These are phyloP conservation scores for Acanthiza pusilla DNA, from an alignment of 2,797 vertebrate genomes.

Conservation along the genomic window DNA sequence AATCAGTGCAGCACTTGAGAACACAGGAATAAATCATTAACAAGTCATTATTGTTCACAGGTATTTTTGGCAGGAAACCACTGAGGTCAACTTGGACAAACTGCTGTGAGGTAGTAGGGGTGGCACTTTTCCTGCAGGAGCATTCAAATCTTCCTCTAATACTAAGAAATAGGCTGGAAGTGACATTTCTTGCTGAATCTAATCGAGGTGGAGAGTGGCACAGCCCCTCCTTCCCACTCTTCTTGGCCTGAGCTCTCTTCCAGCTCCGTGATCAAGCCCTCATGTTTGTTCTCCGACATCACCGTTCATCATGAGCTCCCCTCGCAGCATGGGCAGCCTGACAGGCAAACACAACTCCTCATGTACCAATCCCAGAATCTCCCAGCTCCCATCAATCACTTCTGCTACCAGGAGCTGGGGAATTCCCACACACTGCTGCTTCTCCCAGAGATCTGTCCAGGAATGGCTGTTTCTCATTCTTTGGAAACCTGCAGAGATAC, in stretches of 20 bases:
- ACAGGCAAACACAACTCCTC: background rate
- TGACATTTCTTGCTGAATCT: background rate
- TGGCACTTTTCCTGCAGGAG: background rate
- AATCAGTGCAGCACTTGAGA: slow-evolving; percentile 37
- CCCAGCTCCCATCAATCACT: background rate
- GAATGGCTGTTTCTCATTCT: background rate
- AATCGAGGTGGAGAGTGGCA: rapidly evolving
- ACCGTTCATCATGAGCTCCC: background rate
- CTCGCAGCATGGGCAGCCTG: background rate
- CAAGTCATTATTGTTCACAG: slow-evolving; percentile 61
- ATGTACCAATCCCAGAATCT: background rate
- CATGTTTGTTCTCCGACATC: rapidly evolving
- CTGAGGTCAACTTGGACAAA: slow-evolving; percentile 46
- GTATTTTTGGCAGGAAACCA: slow-evolving; percentile 60
- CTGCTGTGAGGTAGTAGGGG: background rate
- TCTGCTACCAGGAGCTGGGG: background rate
- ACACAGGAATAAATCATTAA: slow-evolving; percentile 61
- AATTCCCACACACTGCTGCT: background rate
- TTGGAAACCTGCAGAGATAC: background rate
- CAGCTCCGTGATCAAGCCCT: background rate
- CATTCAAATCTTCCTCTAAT: background rate
- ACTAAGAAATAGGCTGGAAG: background rate
- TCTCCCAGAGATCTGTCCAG: background rate
- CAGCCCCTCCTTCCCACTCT: background rate
- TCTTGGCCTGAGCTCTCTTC: background rate